Conservation (phyloP, 2,797 vertebrate species). For the Xenops minutus region DNA sequence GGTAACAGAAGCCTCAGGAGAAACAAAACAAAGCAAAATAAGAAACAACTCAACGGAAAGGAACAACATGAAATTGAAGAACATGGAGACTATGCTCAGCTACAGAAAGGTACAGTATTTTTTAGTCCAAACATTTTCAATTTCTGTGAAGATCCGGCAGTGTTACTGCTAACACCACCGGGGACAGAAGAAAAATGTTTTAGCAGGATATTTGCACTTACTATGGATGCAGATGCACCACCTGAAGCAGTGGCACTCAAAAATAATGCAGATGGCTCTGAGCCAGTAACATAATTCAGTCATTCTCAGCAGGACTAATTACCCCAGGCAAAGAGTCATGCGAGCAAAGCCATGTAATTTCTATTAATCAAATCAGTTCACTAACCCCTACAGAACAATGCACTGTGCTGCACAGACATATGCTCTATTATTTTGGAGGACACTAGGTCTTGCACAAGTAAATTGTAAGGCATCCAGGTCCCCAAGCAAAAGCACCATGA, state of each 20-base stretch:
- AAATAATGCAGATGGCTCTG: not conserved
- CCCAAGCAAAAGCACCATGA: not conserved
- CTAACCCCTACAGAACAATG: not conserved
- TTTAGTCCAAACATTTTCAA: not conserved
- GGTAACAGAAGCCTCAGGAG: not conserved
- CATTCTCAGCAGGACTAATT: conserved; percentile 38
- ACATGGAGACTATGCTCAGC: not conserved
- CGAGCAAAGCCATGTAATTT: not conserved
- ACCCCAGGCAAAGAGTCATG: not conserved
- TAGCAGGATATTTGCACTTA: not conserved
- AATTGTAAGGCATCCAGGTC: not conserved
- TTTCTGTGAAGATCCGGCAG: not conserved
- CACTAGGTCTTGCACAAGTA: not conserved
- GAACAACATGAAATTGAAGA: not conserved
- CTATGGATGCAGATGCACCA: conserved; percentile 1
- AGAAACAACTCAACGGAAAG: not conserved
- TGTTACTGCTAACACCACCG: not conserved
- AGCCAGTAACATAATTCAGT: conserved; percentile 3
- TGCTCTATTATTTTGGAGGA: not conserved
- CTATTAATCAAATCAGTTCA: conserved; percentile 30
- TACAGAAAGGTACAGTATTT: not conserved
- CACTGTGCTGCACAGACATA: not conserved
- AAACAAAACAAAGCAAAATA: not conserved
- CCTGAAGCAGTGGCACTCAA: not conserved
- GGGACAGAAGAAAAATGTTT: not conserved